phyloP scores from a whole-genome alignment of 1,140 invertebrate species.

The Oncopodura yosiiana region DNA sequence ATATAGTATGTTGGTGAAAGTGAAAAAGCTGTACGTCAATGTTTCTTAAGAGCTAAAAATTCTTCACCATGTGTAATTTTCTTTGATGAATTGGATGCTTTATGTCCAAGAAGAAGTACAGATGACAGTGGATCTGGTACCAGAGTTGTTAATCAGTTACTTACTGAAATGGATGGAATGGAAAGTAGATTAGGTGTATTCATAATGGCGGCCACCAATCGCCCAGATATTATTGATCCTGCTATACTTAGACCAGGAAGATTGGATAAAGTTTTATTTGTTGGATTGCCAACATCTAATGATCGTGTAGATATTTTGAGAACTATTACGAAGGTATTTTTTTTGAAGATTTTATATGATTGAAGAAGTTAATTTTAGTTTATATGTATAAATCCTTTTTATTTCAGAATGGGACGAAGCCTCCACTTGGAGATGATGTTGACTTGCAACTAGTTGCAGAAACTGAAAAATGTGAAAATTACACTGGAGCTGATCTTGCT shows the following conservation, averaged over 20 bases:
- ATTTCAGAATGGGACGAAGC: conserved; percentile 60
- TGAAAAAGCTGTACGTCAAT: conserved; percentile 87
- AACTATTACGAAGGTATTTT: conserved; percentile 74
- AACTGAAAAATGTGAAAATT: conserved; percentile 60
- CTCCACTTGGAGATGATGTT: conserved; percentile 63
- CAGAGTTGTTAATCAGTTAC: conserved; percentile 88
- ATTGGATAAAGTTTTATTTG: conserved; percentile 86
- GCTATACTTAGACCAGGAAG: conserved; percentile 89
- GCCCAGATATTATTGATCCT: conserved; percentile 93
- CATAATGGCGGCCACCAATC: conserved; percentile 90
- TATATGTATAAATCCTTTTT: conserved; percentile 2
- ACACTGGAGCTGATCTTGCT: conserved; percentile 85
- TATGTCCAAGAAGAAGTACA: conserved; percentile 81
- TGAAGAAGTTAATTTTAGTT: neutral
- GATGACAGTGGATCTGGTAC: conserved; percentile 55
- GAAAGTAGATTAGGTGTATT: conserved; percentile 78
- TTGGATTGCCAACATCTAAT: conserved; percentile 69
- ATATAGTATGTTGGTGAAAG: conserved; percentile 97
- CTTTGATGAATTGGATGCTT: conserved; percentile 96
- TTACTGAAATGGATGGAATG: conserved; percentile 98
- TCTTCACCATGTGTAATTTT: conserved; percentile 98
- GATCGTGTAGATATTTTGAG: conserved; percentile 81
- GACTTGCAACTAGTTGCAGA: conserved; percentile 56
- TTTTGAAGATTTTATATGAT: neutral
- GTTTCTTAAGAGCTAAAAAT: conserved; percentile 86